Conservation (phyloP, 2,113 vertebrate species). For the Tonatia bakeri region DNA sequence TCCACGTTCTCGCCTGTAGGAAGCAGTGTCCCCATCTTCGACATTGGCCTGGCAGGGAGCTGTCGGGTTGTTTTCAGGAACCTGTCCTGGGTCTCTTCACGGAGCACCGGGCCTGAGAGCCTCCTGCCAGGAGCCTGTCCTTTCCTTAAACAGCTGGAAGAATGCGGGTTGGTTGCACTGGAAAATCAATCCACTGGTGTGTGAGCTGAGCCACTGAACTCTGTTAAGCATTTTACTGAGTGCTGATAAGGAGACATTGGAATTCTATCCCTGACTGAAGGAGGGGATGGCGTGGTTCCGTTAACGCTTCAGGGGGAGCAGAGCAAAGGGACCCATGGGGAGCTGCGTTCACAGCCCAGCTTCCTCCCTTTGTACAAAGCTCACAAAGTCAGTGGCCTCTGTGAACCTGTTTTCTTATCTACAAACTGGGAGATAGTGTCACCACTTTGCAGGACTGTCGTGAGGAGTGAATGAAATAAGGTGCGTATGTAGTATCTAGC, state of each 20-base stretch:
- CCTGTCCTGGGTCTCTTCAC: not conserved
- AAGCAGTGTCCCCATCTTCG: not conserved
- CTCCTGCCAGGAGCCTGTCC: fast-evolving
- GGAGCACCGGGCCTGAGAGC: not conserved
- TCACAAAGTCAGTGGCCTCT: not conserved
- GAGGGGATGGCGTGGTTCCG: no score
- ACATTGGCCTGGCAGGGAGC: not conserved
- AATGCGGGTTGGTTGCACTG: not conserved
- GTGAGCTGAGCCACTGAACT: not conserved
- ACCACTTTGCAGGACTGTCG: not conserved
- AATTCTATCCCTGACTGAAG: fast-evolving
- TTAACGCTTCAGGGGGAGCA: not conserved
- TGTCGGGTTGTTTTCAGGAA: not conserved
- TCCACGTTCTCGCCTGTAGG: not conserved
- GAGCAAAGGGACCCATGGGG: fast-evolving
- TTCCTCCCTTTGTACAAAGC: not conserved
- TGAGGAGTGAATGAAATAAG: not conserved
- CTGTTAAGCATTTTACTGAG: not conserved
- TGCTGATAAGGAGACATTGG: not conserved
- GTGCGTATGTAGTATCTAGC: not conserved
- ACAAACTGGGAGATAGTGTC: not conserved
- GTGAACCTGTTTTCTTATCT: not conserved
- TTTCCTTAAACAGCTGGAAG: not conserved
- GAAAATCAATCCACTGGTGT: not conserved
- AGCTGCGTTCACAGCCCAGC: not conserved